Percentiles rank a stretch among this genome's conserved stretches.
Conservation (phyloP, 64 coral and sea anemone species). For the Porites lutea region DNA sequence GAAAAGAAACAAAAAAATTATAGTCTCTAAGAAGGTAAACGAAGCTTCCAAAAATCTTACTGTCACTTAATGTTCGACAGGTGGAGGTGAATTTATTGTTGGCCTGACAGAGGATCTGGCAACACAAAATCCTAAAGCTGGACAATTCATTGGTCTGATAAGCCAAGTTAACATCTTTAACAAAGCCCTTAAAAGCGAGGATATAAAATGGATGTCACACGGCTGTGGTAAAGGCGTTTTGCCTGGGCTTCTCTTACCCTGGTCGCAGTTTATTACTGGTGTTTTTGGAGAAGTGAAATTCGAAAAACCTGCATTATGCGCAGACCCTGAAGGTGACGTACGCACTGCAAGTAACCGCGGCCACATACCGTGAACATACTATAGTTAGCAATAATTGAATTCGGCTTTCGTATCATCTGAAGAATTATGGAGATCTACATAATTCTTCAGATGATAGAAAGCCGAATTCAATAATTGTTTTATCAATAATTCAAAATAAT, state of each 20-base stretch:
- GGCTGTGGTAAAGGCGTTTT: constrained; percentile 4
- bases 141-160: constrained; percentile 52
- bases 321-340: constrained; percentile 1
- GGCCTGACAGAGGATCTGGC: constrained; percentile 31
- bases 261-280: constrained; percentile 26
- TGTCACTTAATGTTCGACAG: not conserved
- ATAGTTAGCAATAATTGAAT: no score
- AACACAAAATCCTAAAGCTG: not conserved
- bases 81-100: constrained; percentile 57
- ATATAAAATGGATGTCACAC: constrained; percentile 14
- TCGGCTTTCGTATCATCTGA: no score
- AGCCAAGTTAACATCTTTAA: constrained; percentile 42
- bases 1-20: no score
- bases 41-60: no score
- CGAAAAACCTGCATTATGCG: constrained; percentile 9
- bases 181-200: not conserved
- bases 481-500: no score
- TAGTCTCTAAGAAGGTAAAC: no score
- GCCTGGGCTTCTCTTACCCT: not conserved
- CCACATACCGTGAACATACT: no score
- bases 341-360: no score
- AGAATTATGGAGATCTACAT: no score
- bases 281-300: constrained; percentile 8
- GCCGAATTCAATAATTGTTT: no score
- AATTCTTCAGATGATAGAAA: no score